These are phyloP conservation scores for Amphiura filiformis DNA, from an alignment of 35 echinoderm and acorn worm species.

Conservation along the genomic window DNA sequence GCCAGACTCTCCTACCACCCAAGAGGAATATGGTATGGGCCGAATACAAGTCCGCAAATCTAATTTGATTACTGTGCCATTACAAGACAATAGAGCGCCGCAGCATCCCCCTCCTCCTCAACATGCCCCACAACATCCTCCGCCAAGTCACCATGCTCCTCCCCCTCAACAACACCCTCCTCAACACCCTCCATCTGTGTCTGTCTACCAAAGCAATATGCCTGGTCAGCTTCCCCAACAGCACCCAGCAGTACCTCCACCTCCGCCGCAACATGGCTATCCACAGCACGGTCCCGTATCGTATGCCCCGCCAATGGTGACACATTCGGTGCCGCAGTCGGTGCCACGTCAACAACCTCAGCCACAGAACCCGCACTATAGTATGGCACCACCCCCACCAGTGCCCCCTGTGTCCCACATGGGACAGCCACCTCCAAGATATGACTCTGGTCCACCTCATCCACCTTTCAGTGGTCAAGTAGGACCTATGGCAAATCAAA, in stretches of 20 bases:
- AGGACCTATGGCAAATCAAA: slow-evolving; percentile 19
- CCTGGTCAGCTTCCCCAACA: background rate
- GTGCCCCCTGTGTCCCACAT: slow-evolving; percentile 16
- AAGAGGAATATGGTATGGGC: slow-evolving; percentile 63
- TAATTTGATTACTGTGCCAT: slow-evolving; percentile 85
- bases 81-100: slow-evolving; percentile 70
- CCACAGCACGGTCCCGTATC: background rate
- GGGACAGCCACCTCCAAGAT: background rate
- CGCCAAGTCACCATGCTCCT: background rate
- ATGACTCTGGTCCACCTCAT: slow-evolving; percentile 23
- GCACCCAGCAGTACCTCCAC: background rate
- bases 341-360: background rate
- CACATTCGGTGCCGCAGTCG: slow-evolving; percentile 7
- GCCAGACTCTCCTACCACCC: slow-evolving; percentile 34
- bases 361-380: background rate
- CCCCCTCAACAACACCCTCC: slow-evolving; percentile 18
- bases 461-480: background rate
- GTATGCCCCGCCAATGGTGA: background rate
- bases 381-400: slow-evolving; percentile 1
- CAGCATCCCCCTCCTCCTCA: slow-evolving; percentile 35
- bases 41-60: slow-evolving; percentile 77
- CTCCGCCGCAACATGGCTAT: slow-evolving; percentile 9
- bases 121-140: slow-evolving; percentile 36
- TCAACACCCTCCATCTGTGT: slow-evolving; percentile 30
- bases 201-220: slow-evolving; percentile 3